A percentile compares a stretch with the other conserved stretches of the same genome.
phyloP scores from a whole-genome alignment of 2,113 vertebrate genomes.

The Hyla sarda region DNA sequence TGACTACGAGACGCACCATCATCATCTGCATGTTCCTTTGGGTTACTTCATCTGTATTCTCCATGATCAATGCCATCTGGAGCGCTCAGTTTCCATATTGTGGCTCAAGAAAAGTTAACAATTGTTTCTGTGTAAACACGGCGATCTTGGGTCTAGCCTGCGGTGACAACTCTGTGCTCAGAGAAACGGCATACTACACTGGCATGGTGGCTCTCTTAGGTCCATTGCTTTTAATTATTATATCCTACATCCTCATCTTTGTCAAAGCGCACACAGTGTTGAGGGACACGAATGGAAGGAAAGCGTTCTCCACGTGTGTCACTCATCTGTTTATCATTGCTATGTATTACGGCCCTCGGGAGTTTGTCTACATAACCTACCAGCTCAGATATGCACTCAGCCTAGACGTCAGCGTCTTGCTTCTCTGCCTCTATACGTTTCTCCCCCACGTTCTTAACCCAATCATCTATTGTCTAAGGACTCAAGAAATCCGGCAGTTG shows the following conservation, averaged over 20 bases:
- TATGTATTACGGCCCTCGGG: slow-evolving; percentile 19
- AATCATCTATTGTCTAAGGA: slow-evolving; percentile 38
- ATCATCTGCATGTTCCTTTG: neutral
- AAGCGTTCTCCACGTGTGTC: slow-evolving; percentile 23
- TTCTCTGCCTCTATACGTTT: slow-evolving; percentile 20
- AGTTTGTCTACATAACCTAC: neutral
- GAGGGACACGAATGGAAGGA: neutral
- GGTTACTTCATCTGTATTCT: neutral
- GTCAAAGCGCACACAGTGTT: neutral
- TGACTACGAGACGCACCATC: neutral
- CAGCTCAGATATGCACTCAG: neutral
- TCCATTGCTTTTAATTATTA: neutral
- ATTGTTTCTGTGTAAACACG: slow-evolving; percentile 13
- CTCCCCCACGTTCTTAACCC: slow-evolving; percentile 12
- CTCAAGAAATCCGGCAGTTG: neutral
- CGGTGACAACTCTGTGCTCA: neutral
- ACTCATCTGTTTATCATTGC: slow-evolving; percentile 26
- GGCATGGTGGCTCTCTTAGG: neutral
- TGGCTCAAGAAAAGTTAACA: slow-evolving; percentile 6
- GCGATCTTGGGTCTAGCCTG: neutral
- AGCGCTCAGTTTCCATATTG: neutral
- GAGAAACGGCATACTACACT: too few species aligned
- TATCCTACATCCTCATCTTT: slow-evolving; percentile 18
- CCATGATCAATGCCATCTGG: neutral
- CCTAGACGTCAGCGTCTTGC: neutral